phyloP scores from a whole-genome alignment of 2,797 vertebrate species.

The Lepus oiostolus region DNA sequence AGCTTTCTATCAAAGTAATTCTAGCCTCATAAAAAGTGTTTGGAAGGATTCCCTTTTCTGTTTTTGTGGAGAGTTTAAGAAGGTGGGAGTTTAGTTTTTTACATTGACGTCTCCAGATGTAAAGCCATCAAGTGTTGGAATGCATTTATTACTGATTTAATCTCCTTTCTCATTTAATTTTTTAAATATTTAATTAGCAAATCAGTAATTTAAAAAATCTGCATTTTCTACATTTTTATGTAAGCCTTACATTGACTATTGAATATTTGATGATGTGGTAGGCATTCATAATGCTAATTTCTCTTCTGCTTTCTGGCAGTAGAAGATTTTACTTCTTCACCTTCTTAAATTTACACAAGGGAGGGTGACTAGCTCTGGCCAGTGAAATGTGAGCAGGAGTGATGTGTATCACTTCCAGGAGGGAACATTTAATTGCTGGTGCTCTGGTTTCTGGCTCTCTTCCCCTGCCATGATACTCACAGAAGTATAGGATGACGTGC shows the following conservation, averaged over 20 bases:
- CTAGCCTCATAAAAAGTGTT: background rate
- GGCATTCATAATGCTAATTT: background rate
- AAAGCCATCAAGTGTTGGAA: background rate
- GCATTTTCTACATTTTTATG: background rate
- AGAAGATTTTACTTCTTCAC: background rate
- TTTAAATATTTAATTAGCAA: background rate
- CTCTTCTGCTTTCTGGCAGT: background rate
- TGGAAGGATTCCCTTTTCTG: background rate
- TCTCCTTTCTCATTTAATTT: background rate
- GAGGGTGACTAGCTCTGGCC: background rate
- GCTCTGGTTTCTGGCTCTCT: background rate
- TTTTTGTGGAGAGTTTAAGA: background rate
- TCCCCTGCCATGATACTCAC: background rate
- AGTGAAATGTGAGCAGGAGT: background rate
- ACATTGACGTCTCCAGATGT: background rate
- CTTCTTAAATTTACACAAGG: background rate
- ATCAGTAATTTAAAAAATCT: background rate
- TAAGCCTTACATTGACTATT: background rate
- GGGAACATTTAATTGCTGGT: background rate
- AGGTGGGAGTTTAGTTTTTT: background rate
- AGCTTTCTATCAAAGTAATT: background rate
- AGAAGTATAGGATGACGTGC: background rate
- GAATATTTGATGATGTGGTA: background rate
- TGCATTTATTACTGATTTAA: background rate
- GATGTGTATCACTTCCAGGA: background rate